A percentile compares a stretch with the other conserved stretches of the same genome.
phyloP scores from a whole-genome alignment of 2,888 invertebrate species.

The Nudaria mundana region DNA sequence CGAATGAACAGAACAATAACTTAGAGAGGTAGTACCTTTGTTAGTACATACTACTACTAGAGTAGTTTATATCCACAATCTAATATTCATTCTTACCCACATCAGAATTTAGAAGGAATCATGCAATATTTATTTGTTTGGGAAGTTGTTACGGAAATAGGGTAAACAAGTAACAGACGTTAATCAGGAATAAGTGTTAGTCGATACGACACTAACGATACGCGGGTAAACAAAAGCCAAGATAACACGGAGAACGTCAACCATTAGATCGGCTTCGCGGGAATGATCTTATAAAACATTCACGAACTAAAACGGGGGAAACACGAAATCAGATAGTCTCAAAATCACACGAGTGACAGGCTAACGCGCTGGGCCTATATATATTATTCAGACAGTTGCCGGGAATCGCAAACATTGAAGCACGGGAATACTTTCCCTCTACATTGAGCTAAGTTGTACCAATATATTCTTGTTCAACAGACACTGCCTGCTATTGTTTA shows the following conservation, averaged over 20 bases:
- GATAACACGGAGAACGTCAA: constrained; percentile 49
- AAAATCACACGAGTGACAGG: constrained; percentile 76
- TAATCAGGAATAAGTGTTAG: constrained; percentile 36
- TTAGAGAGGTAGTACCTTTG: no score
- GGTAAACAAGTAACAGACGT: constrained; percentile 29
- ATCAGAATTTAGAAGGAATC: constrained; percentile 30
- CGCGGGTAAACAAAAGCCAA: constrained; percentile 40
- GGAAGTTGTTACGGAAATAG: constrained; percentile 27
- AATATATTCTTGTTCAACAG: constrained; percentile 52
- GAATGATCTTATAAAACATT: constrained; percentile 74
- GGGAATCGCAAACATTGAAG: constrained; percentile 32
- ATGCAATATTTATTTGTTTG: constrained; percentile 36
- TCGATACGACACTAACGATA: constrained; percentile 31
- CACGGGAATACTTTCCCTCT: constrained; percentile 52
- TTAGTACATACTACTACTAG: no score
- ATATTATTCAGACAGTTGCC: constrained; percentile 67
- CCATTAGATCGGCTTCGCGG: constrained; percentile 64
- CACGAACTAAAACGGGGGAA: constrained; percentile 72
- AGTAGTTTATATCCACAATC: no score
- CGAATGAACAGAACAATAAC: no score
- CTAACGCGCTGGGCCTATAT: constrained; percentile 63
- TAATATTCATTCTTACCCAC: constrained; percentile 23
- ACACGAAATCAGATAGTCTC: constrained; percentile 80
- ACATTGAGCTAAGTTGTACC: constrained; percentile 46
- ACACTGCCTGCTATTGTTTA: constrained; percentile 34